Evolutionary conservation across 2,113 vertebrate genomes (phyloP).

Genomic region (Atherinomorus stipes): DNA sequence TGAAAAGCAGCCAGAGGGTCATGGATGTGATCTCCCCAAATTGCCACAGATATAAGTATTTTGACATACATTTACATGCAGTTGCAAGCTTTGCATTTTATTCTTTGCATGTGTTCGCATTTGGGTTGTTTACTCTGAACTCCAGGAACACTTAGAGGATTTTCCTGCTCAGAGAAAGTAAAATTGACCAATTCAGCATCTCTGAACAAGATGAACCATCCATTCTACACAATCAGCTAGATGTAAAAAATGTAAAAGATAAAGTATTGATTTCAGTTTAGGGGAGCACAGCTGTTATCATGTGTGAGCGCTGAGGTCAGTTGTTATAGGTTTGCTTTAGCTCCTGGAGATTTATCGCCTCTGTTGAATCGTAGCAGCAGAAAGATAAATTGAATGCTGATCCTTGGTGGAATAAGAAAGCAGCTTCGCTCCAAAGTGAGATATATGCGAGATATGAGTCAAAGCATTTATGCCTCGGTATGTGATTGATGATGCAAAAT

Average conservation of each 20-base stretch:
- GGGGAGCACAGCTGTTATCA: constrained; percentile 46
- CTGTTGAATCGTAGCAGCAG: constrained; percentile 37
- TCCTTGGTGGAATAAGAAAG: constrained; percentile 60
- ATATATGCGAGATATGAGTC: constrained; percentile 57
- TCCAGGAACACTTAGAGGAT: background rate
- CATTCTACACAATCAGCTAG: constrained; percentile 32
- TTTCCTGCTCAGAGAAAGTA: background rate
- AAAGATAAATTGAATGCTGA: constrained; percentile 65
- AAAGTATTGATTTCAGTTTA: constrained; percentile 75
- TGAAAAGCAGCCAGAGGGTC: constrained; percentile 1
- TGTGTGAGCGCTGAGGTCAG: constrained; percentile 62
- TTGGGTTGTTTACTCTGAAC: background rate
- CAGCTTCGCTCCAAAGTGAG: constrained; percentile 50
- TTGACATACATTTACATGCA: background rate
- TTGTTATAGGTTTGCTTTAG: constrained; percentile 57
- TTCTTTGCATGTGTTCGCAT: background rate
- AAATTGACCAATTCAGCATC: constrained; percentile 28
- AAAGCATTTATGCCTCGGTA: constrained; percentile 22
- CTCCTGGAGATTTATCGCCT: constrained; percentile 67
- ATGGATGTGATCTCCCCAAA: constrained; percentile 15
- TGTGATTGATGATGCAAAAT: constrained; percentile 50
- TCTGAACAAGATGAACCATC: background rate
- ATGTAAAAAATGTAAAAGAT: constrained; percentile 63
- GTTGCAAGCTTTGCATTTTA: background rate
- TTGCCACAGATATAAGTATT: background rate